These are phyloP conservation scores for Hoplostethus mediterraneus DNA, from an alignment of 2,797 vertebrate genomes.

Conservation along the genomic window DNA sequence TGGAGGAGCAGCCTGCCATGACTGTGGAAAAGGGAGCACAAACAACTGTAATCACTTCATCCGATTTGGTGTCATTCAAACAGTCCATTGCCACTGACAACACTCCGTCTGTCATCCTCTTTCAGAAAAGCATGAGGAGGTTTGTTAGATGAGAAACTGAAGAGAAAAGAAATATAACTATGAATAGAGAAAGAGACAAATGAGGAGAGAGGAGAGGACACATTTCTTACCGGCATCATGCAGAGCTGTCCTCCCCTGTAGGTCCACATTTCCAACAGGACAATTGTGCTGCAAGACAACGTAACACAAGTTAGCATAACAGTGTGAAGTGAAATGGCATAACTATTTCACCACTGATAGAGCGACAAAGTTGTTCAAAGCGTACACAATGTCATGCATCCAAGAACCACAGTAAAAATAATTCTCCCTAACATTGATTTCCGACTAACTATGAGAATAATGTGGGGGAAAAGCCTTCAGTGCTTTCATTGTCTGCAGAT, in stretches of 20 bases:
- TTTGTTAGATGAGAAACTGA: no score
- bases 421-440: neutral
- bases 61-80: slow-evolving; percentile 18
- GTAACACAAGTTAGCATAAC: neutral
- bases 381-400: neutral
- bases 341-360: neutral
- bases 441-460: neutral
- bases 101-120: neutral
- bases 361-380: no score
- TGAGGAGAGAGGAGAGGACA: neutral
- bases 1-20: slow-evolving; percentile 94
- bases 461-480: neutral
- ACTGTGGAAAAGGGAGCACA: slow-evolving; percentile 77
- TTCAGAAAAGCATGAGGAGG: neutral
- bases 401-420: neutral
- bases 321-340: neutral
- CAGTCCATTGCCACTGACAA: neutral
- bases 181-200: neutral
- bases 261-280: slow-evolving; percentile 94
- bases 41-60: slow-evolving; percentile 24
- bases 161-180: neutral
- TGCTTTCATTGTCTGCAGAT: neutral
- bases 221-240: slow-evolving; percentile 92
- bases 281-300: slow-evolving; percentile 90
- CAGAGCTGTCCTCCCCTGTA: slow-evolving; percentile 94